Evolutionary conservation across 35 echinoderm and acorn worm genomes (phyloP), one percentile per base, ranked within the genome.

Genomic region (Heliocidaris erythrogramma): DNA sequence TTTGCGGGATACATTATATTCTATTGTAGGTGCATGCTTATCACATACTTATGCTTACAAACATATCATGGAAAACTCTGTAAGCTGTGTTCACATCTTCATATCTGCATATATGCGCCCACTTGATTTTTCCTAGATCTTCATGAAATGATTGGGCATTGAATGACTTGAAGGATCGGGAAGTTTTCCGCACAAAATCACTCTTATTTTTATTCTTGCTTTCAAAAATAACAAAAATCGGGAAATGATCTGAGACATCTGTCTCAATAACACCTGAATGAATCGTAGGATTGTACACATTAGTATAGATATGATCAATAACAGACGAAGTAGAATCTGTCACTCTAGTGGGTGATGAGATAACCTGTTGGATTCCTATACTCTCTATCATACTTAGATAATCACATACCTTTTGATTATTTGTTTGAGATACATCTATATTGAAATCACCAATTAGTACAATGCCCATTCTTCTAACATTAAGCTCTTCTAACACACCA

Each of bases 391-490:
- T 86, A 86, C n/a, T 86, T 86, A 86, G 18, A 30, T 86, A 86
- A 30, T 86, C 85, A 86, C n/a, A 30, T 86, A 86, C 85, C 85
- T 86, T 86, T 86, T 86, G 85, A 86, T 86, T 86, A 10, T 27
- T 86, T 86, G 85, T 86, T 86, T 86, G 85, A 86, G 85, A 86
- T 86, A 30, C 85, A 86, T 86, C 85, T 86, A 86, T 86, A 86
- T 86, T 86, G 85, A 86, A 86, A 86, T 86, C 85, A 86, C 85
- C 85, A 86, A 86, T 86, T 3, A 86, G 85, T 86, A 86, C 85
- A 86, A 86, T 86, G 85, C 18, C 18, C 32, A 7, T 86, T 86
- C 18, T 86, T 86, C 85, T 3, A 86, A 86, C 14, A 86, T 86
- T 86, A 86, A 86, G 17, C 85, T 86, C 5, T 35, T 86, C 85